Base-by-base conservation (phyloP, 2,113 vertebrate genomes). In the Nicator chloris region DNA sequence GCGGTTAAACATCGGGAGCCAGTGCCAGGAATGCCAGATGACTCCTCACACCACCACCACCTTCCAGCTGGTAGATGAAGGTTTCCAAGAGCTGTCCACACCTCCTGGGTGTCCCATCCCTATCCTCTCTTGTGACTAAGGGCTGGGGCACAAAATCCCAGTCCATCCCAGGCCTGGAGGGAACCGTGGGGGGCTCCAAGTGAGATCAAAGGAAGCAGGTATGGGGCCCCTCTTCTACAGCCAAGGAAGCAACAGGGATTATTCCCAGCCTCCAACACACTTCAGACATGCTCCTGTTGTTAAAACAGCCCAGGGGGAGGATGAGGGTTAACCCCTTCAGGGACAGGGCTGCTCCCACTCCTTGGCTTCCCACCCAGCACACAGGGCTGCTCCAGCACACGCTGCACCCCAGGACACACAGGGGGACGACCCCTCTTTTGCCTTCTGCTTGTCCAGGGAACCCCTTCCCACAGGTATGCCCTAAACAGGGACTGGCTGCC, bases 201-300 rank as follows among this genome's bases (percentile, higher is more conserved):
- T 1, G 2, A 51, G 53, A 78, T 61, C 33, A 84, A 59, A 77
- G 47, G 45, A 35, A 91, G 35, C 45, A 78, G 57, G 80, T 64
- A 66, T 4, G 5, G 68, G 47, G 77, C 77, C 87, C 91, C 86
- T 61, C 33, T 11, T 22, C 73, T 26, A 90, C 78, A 95, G 86
- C 90, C 83, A 76, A 95, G 84, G 85, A 85, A 92, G 88, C 59
- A 75, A 85, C 73, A 85, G 68, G 85, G 89, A 96, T 97, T 95
- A 95, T 31, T 85, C 77, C 42, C 21, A 90, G 83, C 94, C 82
- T 79, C 77, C 95, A 97, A 92, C 94, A 95, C 94, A 86, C 92
- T 96, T 94, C 91, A 97, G 96, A 96, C 82, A 83, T 12, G 49
- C 65, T 95, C 59, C 82, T 78, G 79, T 31, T 86, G 87, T 87